A percentile compares a stretch with the other conserved stretches of the same genome.
Evolutionary conservation across 1,140 invertebrate genomes (phyloP).

Genomic region (Zaprionus ornatus): DNA sequence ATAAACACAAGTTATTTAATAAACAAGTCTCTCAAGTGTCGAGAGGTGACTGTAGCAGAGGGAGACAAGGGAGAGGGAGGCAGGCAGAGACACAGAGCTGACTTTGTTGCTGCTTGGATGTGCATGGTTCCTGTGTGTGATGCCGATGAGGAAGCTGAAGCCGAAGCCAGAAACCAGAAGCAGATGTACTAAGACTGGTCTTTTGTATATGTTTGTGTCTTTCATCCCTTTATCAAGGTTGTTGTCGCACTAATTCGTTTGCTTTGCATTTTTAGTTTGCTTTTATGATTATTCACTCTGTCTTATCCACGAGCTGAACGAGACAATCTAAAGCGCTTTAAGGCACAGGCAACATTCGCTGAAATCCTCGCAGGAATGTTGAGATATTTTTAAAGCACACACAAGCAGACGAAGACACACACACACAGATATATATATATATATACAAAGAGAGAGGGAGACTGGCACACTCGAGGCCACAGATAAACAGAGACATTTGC

Average conservation of each 20-base stretch:
- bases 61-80: background rate
- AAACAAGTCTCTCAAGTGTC: background rate
- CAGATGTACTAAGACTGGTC: background rate
- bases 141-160: background rate
- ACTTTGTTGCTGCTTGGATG: background rate
- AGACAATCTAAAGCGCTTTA: background rate
- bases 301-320: background rate
- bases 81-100: background rate
- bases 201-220: background rate
- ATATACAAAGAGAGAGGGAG: too few relatives aligned
- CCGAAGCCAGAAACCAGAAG: background rate
- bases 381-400: constrained; percentile 18
- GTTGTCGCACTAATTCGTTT: constrained; percentile 3
- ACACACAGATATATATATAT: background rate
- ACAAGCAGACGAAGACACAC: background rate
- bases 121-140: background rate
- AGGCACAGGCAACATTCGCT: background rate
- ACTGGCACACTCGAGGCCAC: background rate
- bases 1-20: constrained; percentile 5
- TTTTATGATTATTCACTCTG: constrained; percentile 1
- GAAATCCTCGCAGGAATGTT: constrained; percentile 17
- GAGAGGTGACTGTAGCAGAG: background rate
- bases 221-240: constrained; percentile 6
- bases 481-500: constrained; percentile 18
- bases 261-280: constrained; percentile 19